Conservation (phyloP, 2,113 vertebrate species). For the Cebidichthys violaceus region DNA sequence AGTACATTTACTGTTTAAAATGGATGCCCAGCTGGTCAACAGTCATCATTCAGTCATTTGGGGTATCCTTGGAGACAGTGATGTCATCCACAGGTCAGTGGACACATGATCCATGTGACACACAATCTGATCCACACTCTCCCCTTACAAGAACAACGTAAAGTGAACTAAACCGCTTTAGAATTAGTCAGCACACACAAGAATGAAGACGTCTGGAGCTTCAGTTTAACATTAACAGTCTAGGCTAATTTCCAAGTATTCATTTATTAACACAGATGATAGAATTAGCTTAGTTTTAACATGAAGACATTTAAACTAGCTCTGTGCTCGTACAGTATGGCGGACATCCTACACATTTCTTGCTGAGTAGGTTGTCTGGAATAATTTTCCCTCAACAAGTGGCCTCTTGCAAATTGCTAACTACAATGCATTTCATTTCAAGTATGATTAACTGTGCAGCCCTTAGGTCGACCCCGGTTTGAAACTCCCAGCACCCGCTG, state of each 20-base stretch:
- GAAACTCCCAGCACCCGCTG: neutral
- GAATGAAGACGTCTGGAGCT: neutral
- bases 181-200: neutral
- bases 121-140: conserved; percentile 46
- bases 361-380: neutral
- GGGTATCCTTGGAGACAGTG: conserved; percentile 37
- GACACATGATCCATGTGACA: conserved; percentile 28
- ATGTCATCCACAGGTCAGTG: conserved; percentile 36
- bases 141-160: conserved; percentile 6
- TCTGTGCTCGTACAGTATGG: neutral
- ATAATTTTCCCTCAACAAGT: neutral
- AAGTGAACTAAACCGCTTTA: conserved; percentile 12
- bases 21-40: neutral
- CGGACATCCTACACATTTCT: neutral
- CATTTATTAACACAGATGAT: neutral
- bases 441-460: neutral
- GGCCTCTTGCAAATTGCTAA: neutral
- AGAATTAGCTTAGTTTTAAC: neutral
- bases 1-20: neutral
- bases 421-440: neutral
- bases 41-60: conserved; percentile 1
- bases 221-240: neutral
- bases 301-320: neutral
- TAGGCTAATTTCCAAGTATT: neutral
- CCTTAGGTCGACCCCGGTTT: neutral